Base-by-base conservation (phyloP, 2,888 invertebrate genomes). In the Trissolcus brochymenae region DNA sequence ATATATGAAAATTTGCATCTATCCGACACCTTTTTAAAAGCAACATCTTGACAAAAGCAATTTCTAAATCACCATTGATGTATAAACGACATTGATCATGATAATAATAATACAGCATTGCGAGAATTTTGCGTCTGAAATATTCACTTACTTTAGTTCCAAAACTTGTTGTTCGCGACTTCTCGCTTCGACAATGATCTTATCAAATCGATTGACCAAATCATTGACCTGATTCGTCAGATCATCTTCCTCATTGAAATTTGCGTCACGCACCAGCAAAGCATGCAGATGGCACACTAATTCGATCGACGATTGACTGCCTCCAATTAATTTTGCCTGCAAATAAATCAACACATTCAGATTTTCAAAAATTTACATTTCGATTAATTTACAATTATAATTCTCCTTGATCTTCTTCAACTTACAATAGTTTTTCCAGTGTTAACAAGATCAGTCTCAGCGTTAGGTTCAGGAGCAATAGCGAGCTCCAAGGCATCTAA, bases 261-360 rank as follows among this genome's bases (percentile, higher is more conserved):
- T 92, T 86, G 93, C 95, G 88, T 96, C 96, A 46, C 93, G 93
- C 2, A 94, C 89, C 2, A 97, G 90, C 16, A 95, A 87, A 76
- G 92, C 92, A 70, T 94, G 94, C 53, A 97, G 90, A 90, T 96
- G 96, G 85, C 93, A 94, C 21, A 96, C 93, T 64, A 96, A 89
- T 88, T 97, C 97, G 53, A 96, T 90, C 6, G 94, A 94, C 6
- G 95, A 95, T 83, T 94, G 94, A 79, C 95, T 95, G 81, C 93
- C 93, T 56, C 94, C 94, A 53, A 95, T 92, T 61, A 94, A 90
- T 89, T 94, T 95, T 61, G 94, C 93, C 90, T 35, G 35, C 35
- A 35, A 35, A 35, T 11, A 35, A 35, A 35, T 9, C 1, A 35
- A 35, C 25, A 25, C 4, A 6, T 25, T 25, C 4, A 25, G 25